phyloP scores from a whole-genome alignment of 2,888 invertebrate species.

The Macrophya annulata region DNA sequence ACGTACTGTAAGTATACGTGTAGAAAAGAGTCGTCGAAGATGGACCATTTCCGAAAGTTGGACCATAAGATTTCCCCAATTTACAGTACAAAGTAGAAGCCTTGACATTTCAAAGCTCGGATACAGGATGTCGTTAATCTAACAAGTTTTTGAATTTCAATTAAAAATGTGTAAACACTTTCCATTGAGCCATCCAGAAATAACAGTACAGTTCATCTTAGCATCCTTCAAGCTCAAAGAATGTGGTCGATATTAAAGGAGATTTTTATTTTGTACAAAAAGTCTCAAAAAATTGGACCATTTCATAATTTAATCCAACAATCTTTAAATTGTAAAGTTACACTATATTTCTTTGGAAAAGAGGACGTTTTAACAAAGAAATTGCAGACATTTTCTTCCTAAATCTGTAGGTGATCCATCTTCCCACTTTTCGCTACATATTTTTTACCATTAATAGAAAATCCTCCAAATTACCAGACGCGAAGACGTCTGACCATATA shows the following conservation, averaged over 20 bases:
- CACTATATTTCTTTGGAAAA: neutral
- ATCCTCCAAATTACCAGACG: slow-evolving; percentile 8
- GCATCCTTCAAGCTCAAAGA: neutral
- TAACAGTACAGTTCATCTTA: neutral
- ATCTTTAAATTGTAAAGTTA: too few species aligned
- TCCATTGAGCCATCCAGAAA: neutral
- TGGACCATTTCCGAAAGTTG: neutral
- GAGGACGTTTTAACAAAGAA: neutral
- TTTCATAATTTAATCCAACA: neutral
- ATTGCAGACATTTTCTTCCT: neutral
- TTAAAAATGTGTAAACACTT: neutral
- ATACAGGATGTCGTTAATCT: neutral
- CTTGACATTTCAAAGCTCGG: neutral
- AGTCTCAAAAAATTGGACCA: neutral
- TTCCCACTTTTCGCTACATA: neutral
- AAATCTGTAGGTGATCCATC: neutral
- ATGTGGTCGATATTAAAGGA: neutral
- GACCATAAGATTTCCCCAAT: neutral
- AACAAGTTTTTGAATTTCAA: neutral
- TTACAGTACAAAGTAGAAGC: too few species aligned
- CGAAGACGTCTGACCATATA: neutral
- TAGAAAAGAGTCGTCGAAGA: neutral
- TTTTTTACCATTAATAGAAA: neutral
- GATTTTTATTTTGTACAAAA: neutral
- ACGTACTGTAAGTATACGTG: neutral